phyloP scores from a whole-genome alignment of 2,113 vertebrate genomes.

The Aix galericulata region DNA sequence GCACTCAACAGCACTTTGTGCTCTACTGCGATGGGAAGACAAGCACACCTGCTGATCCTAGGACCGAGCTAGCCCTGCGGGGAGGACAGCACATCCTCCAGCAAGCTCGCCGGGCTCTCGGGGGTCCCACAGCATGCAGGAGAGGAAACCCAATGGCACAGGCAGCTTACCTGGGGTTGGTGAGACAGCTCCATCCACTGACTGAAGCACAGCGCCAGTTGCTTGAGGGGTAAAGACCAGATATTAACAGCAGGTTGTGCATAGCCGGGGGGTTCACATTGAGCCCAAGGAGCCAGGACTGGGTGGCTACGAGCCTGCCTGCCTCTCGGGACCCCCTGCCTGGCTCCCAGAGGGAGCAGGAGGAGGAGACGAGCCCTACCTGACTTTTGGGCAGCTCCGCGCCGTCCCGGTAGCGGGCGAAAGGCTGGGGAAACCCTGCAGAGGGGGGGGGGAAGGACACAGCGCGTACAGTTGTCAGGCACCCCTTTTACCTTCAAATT shows the following conservation, averaged over 20 bases:
- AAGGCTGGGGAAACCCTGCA: slow-evolving; percentile 66
- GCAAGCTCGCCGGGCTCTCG: background rate
- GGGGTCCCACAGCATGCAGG: background rate
- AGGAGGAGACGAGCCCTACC: background rate
- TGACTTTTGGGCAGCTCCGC: slow-evolving; percentile 35
- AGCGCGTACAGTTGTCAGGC: background rate
- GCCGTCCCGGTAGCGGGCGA: background rate
- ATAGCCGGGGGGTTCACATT: background rate
- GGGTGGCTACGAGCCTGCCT: background rate
- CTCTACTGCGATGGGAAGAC: background rate
- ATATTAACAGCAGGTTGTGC: background rate
- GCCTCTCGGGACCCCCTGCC: no score
- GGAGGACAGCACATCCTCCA: background rate
- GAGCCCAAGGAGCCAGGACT: background rate
- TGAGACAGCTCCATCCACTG: slow-evolving; percentile 69
- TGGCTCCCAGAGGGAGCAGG: background rate
- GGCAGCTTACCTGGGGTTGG: slow-evolving; percentile 72
- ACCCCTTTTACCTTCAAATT: background rate
- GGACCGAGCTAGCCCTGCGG: background rate
- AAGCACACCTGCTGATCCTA: background rate
- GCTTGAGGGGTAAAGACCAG: slow-evolving; percentile 48
- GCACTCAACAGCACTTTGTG: fast-evolving
- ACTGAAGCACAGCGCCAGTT: slow-evolving; percentile 73
- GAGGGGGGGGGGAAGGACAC: background rate
- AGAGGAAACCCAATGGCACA: background rate